phyloP scores from a whole-genome alignment of 2,888 invertebrate genomes.

The Acanthosepion lycidas region DNA sequence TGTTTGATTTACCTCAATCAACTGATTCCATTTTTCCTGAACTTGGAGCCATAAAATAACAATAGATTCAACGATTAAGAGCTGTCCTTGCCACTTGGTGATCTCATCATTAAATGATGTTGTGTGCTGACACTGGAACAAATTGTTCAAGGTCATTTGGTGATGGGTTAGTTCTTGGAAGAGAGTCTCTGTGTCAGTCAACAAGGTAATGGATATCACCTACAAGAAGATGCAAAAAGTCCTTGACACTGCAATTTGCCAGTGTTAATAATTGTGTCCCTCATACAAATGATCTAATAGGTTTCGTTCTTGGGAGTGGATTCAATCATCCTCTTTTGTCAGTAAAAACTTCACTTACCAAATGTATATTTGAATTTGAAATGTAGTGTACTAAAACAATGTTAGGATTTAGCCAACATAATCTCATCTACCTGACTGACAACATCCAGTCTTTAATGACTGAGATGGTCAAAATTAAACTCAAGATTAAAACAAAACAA shows the following conservation, averaged over 20 bases:
- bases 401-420: no score
- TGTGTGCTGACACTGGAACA: conserved; percentile 73
- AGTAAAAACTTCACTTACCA: no score
- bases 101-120: conserved; percentile 75
- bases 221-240: not conserved
- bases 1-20: conserved; percentile 69
- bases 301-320: no score
- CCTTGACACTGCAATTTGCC: not conserved
- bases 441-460: no score
- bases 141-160: conserved; percentile 73
- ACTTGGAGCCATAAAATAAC: conserved; percentile 73
- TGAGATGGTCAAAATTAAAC: no score
- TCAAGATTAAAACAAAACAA: no score
- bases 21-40: conserved; percentile 73
- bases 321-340: no score
- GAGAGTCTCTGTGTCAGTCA: conserved; percentile 70
- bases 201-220: conserved; percentile 52
- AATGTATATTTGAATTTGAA: no score
- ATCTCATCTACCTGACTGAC: no score
- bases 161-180: conserved; percentile 74
- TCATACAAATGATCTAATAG: no score
- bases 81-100: conserved; percentile 73
- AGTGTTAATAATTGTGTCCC: no score
- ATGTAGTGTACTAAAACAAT: no score
- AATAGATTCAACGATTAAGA: conserved; percentile 74